Conservation (phyloP, 1,140 invertebrate genomes). For the Eurosta solidaginis region DNA sequence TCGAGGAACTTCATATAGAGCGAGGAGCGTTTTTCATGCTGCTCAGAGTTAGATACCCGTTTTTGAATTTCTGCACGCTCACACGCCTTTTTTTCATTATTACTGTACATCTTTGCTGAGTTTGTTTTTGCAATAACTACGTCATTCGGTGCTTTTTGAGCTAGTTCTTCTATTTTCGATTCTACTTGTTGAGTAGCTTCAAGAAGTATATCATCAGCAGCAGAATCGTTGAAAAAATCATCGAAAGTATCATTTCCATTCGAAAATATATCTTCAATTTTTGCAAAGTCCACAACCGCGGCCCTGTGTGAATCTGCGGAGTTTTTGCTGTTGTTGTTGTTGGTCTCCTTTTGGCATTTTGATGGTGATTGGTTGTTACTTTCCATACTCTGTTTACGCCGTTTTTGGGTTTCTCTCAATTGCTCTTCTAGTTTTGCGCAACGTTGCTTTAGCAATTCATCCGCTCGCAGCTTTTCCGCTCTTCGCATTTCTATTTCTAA, state of each 20-base stretch:
- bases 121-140: background rate
- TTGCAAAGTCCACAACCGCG: background rate
- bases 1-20: conserved; percentile 57
- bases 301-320: background rate
- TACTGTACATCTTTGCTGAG: background rate
- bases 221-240: conserved; percentile 54
- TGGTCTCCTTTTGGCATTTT: conserved; percentile 14
- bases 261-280: background rate
- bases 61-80: background rate
- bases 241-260: background rate
- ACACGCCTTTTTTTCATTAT: background rate
- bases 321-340: background rate
- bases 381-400: background rate
- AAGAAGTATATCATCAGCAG: conserved; percentile 48
- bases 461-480: conserved; percentile 46
- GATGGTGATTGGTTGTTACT: background rate
- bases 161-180: conserved; percentile 30
- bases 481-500: conserved; percentile 43
- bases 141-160: background rate
- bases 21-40: conserved; percentile 45
- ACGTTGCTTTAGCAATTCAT: conserved; percentile 48
- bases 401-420: conserved; percentile 39
- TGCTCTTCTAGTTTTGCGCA: conserved; percentile 48
- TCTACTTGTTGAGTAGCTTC: conserved; percentile 54
- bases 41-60: conserved; percentile 23